These are phyloP conservation scores for Spisula solida DNA, from an alignment of 2,888 invertebrate species.

Conservation along the genomic window DNA sequence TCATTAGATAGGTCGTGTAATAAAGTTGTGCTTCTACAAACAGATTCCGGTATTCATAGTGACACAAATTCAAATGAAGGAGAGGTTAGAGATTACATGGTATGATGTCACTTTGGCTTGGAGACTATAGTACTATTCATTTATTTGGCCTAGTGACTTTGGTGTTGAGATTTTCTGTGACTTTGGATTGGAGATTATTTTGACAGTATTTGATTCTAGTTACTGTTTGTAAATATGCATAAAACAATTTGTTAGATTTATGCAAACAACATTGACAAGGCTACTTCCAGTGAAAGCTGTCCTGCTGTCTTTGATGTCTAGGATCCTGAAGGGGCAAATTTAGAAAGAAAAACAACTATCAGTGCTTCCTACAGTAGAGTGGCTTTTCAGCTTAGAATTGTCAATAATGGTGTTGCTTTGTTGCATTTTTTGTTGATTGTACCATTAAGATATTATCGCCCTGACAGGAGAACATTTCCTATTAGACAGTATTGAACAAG, in stretches of 20 bases:
- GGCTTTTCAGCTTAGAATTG: too few species aligned
- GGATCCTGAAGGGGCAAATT: background rate
- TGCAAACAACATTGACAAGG: background rate
- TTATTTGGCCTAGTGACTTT: slow-evolving; percentile 21
- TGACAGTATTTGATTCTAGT: background rate
- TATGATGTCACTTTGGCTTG: background rate
- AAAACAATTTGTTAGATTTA: background rate
- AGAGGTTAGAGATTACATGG: slow-evolving; percentile 60
- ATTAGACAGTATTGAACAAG: background rate
- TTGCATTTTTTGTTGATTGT: background rate
- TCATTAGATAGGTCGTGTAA: slow-evolving; percentile 61
- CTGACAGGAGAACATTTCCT: slow-evolving; percentile 5
- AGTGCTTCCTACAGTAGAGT: slow-evolving; percentile 12
- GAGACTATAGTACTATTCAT: background rate
- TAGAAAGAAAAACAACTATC: background rate
- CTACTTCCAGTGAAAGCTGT: background rate
- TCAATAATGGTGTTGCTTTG: slow-evolving; percentile 4
- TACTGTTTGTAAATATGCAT: background rate
- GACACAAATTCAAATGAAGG: slow-evolving; percentile 67
- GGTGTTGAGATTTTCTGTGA: background rate
- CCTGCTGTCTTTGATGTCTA: background rate
- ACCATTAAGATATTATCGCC: slow-evolving; percentile 27
- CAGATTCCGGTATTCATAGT: slow-evolving; percentile 69
- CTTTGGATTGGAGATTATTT: background rate
- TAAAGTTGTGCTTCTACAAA: slow-evolving; percentile 63